Evolutionary conservation across 2,888 invertebrate genomes (phyloP).

Genomic region (Cantharis flavilabris): DNA sequence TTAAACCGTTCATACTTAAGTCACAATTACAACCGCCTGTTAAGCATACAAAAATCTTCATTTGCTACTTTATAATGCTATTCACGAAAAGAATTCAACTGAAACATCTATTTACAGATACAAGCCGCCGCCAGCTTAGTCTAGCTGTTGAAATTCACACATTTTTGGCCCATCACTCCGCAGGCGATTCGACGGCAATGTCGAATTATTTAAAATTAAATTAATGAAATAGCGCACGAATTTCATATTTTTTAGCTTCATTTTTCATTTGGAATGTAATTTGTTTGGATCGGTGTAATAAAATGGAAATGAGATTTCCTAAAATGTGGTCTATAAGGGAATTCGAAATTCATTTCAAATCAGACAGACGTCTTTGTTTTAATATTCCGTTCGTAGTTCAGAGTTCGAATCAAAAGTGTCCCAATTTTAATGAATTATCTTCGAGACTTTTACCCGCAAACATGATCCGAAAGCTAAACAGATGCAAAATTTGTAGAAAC

Average conservation of each 20-base stretch:
- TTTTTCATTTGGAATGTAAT: not conserved
- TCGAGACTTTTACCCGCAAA: conserved; percentile 33
- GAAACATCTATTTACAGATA: not conserved
- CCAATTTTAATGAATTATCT: conserved; percentile 42
- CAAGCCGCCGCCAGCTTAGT: not conserved
- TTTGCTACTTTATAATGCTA: not conserved
- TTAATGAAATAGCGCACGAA: not conserved
- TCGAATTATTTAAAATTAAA: not conserved
- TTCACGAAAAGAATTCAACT: not conserved
- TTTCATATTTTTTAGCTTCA: not conserved
- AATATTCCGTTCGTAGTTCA: conserved; percentile 34
- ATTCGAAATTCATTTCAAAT: conserved; percentile 30
- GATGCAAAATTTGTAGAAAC: not conserved
- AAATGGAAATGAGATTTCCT: conserved; percentile 23
- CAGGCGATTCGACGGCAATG: too few relatives aligned
- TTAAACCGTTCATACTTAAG: conserved; percentile 6
- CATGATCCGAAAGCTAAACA: conserved; percentile 40
- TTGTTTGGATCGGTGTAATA: conserved; percentile 8
- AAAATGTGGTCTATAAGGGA: conserved; percentile 15
- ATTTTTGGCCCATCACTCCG: too few relatives aligned
- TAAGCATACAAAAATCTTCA: conserved; percentile 3
- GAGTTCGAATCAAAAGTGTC: conserved; percentile 38
- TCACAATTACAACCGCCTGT: not conserved
- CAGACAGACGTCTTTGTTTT: conserved; percentile 31
- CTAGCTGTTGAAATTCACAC: not conserved